Base-by-base conservation (phyloP, 2,888 invertebrate species). In the Microplitis manilae region DNA sequence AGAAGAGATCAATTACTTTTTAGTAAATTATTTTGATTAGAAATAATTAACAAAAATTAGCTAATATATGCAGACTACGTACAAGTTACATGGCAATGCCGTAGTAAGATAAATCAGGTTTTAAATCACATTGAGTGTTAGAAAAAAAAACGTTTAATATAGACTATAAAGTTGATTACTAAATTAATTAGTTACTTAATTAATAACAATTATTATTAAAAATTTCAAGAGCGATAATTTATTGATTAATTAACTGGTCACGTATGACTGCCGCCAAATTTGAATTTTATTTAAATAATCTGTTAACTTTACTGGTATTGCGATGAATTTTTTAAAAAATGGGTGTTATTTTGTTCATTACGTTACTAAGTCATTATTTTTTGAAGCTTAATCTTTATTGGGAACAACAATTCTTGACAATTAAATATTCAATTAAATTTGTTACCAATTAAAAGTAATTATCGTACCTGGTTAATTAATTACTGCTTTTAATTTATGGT, bases 91-190 rank as follows among this genome's bases (percentile, higher is more conserved):
- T 65, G 65, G 65, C 65, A 65, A 30, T 38, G 65, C 13, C 30
- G 65, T 65, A 65, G 65, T 65, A 65, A 65, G 30, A 65, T 65
- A 65, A 65, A 65, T 65, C 50, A 50, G 50, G 50, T 50, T 50
- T 50, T 13, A 65, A 65, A 20, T 65, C 38, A 65, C 30, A 13
- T 38, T 65, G 30, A 65, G 38, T 38, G 65, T 65, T 65, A 65
- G 13, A 65, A 65, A 62, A 62, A 62, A 62, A 62, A 62, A 59
- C 59, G 62, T 50, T 50, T 50, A 50, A 50, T 50, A 13, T 17
- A 62, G 62, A 62, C 20, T 62, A 62, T 62, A 15, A 17, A 62
- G 62, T 62, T 50, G 20, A 20, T 20, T 50, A 50, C 50, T 50
- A 13, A 50, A 50, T 50, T 50, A 50, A 50, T 13, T 50, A 50